Evolutionary conservation across 2,113 vertebrate species (phyloP).

Genomic region (Arvicanthis niloticus): DNA sequence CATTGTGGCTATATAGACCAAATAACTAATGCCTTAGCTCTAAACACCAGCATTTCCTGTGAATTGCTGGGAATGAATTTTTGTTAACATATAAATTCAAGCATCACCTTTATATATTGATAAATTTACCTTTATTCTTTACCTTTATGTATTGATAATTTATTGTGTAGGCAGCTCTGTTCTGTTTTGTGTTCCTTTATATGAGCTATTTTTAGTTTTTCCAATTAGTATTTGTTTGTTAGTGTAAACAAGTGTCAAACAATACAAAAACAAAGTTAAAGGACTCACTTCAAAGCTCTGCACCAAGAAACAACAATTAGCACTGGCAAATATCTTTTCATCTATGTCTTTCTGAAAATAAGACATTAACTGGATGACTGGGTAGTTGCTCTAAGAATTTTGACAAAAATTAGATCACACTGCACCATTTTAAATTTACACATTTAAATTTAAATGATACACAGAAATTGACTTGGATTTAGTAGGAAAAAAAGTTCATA

Average conservation of each 20-base stretch:
- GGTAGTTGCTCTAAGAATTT: not conserved
- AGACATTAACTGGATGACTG: not conserved
- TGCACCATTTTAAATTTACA: constrained; percentile 41
- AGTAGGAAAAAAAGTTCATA: constrained; percentile 12
- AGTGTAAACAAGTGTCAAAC: not conserved
- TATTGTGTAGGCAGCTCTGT: not conserved
- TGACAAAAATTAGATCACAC: not conserved
- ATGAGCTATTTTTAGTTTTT: constrained; percentile 27
- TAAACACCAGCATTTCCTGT: not conserved
- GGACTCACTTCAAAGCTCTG: not conserved
- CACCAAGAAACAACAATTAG: constrained; percentile 17
- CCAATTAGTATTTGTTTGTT: not conserved
- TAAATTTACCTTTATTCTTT: not conserved
- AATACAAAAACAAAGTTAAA: not conserved
- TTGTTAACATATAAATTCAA: not conserved
- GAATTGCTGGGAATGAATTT: constrained; percentile 8
- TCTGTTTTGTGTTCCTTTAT: not conserved
- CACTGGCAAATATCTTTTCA: not conserved
- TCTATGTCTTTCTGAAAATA: not conserved
- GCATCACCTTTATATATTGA: not conserved
- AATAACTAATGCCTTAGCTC: not conserved
- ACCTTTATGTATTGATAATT: not conserved
- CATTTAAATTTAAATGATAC: constrained; percentile 53
- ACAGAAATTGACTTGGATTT: constrained; percentile 23
- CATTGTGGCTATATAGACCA: not conserved